Evolutionary conservation across 2,888 invertebrate species (phyloP), one percentile per base, ranked within the genome.

Genomic region (Gortyna flavago): DNA sequence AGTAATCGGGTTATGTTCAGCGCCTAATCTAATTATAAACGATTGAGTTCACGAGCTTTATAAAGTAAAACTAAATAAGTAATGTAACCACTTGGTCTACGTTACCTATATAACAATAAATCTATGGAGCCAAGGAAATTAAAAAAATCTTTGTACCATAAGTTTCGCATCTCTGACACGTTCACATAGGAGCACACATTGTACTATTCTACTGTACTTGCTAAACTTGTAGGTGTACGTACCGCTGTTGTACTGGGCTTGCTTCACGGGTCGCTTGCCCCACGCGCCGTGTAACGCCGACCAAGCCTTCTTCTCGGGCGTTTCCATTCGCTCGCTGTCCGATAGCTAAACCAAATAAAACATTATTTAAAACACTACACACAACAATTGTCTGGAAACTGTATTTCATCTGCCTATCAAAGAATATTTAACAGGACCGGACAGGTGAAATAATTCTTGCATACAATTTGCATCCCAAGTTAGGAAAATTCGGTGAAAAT

Each of bases 211-310:
- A 57, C 62, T 44, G 8, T 18, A 11, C 1, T 18, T 7, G 79
- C 16, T 9, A 9, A 0, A 0, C 2, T 32, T 13, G 2, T 21
- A 25, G 21, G 0, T 21, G 38, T 77, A 81, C 80, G 80, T 92
- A 96, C 96, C 96, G 86, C 91, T 92, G 89, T 94, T 95, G 89
- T 90, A 94, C 61, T 92, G 94, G 3, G 90, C 79, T 74, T 93
- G 94, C 84, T 95, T 95, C 87, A 97, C 97, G 9, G 97, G 97
- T 77, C 98, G 96, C 94, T 98, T 98, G 89, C 98, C 98, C 98
- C 98, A 98, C 32, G 97, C 97, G n/a, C 97, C 97, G 91, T 97
- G 97, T 92, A 98, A 97, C 66, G 97, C 97, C 73, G 97, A 97
- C 98, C 98, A 98, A 70, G 97, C 97, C 78, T 97, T 96, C 93